Percentiles rank a stretch among this genome's conserved stretches.
Evolutionary conservation across 2,113 vertebrate genomes (phyloP).

Genomic region (Cottus gobio): DNA sequence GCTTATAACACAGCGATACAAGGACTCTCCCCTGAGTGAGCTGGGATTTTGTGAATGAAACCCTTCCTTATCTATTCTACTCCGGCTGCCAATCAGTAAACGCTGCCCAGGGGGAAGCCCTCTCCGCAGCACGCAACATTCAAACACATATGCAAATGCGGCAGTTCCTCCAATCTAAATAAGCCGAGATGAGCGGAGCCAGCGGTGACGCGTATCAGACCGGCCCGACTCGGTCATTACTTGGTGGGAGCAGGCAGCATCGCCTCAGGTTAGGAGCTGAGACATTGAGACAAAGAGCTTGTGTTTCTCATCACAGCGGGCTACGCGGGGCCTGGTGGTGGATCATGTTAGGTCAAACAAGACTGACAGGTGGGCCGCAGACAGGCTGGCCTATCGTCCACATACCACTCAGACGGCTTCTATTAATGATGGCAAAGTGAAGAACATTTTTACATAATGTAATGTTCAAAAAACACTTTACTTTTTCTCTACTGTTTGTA

Average conservation of each 20-base stretch:
- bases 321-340: constrained; percentile 33
- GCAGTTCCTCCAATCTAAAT: constrained; percentile 48
- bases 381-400: background rate
- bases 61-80: constrained; percentile 66
- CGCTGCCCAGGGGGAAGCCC: constrained; percentile 63
- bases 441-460: background rate
- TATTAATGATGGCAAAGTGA: background rate
- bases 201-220: constrained; percentile 46
- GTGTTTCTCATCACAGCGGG: constrained; percentile 52
- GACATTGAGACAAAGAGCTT: constrained; percentile 59
- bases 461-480: background rate
- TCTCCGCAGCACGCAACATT: constrained; percentile 45
- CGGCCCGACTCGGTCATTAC: constrained; percentile 46
- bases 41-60: constrained; percentile 73
- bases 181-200: constrained; percentile 44
- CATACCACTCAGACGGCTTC: too few relatives aligned
- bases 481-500: background rate
- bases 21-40: constrained; percentile 48
- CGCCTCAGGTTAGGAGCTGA: constrained; percentile 51
- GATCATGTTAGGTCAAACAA: constrained; percentile 55
- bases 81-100: constrained; percentile 62
- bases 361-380: constrained; percentile 30
- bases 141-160: constrained; percentile 64
- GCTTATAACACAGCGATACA: constrained; percentile 37
- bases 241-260: constrained; percentile 33